Conservation (phyloP, 2,888 invertebrate species). For the Rhodophaea formosa region DNA sequence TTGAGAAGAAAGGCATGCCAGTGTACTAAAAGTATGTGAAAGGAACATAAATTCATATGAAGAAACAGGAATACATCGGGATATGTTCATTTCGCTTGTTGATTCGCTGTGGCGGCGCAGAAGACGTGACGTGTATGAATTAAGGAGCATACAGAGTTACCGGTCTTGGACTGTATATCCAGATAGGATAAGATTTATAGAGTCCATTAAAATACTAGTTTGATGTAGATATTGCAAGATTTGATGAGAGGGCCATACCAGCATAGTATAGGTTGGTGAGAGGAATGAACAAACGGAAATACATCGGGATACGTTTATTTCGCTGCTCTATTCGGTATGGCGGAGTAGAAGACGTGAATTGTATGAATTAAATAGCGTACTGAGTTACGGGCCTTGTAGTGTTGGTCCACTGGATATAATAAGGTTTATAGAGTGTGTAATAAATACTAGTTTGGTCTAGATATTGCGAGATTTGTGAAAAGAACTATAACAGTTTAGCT, state of each 20-base stretch:
- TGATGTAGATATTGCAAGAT: too few species aligned
- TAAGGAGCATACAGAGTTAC: constrained; percentile 60
- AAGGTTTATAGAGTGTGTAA: too few species aligned
- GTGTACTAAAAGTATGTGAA: too few species aligned
- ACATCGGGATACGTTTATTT: too few species aligned
- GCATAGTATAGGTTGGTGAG: too few species aligned
- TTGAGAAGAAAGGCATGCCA: too few species aligned
- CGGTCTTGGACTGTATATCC: constrained; percentile 32
- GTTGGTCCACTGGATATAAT: constrained; percentile 32
- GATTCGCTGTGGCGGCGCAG: constrained; percentile 60
- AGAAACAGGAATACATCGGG: constrained; percentile 56
- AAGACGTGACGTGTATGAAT: constrained; percentile 75
- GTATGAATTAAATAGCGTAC: constrained; percentile 71
- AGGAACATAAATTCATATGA: constrained; percentile 37
- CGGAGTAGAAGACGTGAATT: constrained; percentile 68
- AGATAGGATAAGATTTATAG: constrained; percentile 32
- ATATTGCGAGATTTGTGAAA: too few species aligned
- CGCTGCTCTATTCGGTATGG: constrained; percentile 58
- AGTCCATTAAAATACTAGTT: background rate
- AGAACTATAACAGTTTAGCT: too few species aligned
- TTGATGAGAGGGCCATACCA: too few species aligned
- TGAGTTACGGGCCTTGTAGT: constrained; percentile 43
- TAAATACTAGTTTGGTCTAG: too few species aligned
- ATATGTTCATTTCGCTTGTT: too few species aligned
- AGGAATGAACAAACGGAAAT: constrained; percentile 46